Evolutionary conservation across 30 jellyfish, hydroid and myxozoan species (phyloP), one percentile per base, ranked within the genome.

Genomic region (Aurelia aurita complex sp. Pacific): DNA sequence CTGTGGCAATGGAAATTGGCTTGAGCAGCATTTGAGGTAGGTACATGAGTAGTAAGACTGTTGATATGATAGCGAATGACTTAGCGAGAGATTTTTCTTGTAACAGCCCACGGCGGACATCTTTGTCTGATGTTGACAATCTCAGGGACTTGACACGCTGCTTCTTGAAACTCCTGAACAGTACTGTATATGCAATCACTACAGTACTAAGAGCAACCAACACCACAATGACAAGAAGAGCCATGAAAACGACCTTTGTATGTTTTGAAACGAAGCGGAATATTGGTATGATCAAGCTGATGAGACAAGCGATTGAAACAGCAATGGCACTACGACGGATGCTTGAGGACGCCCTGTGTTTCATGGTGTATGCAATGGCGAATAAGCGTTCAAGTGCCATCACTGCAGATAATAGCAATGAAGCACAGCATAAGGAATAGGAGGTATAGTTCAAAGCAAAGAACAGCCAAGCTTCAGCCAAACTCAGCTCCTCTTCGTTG

Each of bases 21-120:
- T 76, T 76, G 75, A 76, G 87, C 77, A 76, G 29, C 87, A 76
- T 23, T 29, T 76, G 87, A 4, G 87, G 87, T 5, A 76, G 76
- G 76, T 76, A 76, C 87, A 76, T 76, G n/a, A 40, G 7, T 11
- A 54, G 13, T 4, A 76, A 67, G 34, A 76, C 38, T 0, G 53
- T 67, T 8, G 87, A 15, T 10, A 76, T 23, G 60, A 76, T 16
- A 16, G 87, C 87, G 53, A 62, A 76, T 33, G 77, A 32, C 36
- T 76, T 76, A 4, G 87, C 87, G 38, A 76, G 63, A n/a, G 52
- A 74, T 36, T 54, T 32, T 2, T 76, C 87, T 34, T 76, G 87
- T 17, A 29, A 23, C 18, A 76, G 13, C 34, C 87, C 76, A 11
- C 76, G 46, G 4, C 53, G 7, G 1, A 1, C 32, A 60, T 19